Evolutionary conservation across 2,888 invertebrate species (phyloP).

Genomic region (Odontocolon sp.): DNA sequence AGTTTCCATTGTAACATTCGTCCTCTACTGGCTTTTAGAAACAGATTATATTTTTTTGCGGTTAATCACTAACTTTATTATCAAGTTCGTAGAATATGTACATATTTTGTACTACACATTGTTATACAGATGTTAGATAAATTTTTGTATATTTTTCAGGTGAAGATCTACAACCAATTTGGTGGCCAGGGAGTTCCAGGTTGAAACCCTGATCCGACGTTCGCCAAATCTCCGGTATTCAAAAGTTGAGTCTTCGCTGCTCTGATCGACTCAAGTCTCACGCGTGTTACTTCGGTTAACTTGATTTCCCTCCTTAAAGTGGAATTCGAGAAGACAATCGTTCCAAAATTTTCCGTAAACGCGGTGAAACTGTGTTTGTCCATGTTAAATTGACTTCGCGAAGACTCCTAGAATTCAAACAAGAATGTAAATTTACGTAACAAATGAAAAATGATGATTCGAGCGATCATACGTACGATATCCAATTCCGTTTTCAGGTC

Average conservation of each 20-base stretch:
- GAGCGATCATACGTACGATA: slow-evolving; percentile 3
- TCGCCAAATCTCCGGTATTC: not conserved
- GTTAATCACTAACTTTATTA: no score
- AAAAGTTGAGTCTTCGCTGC: not conserved
- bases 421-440: not conserved
- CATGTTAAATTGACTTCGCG: slow-evolving; percentile 23
- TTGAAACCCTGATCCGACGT: not conserved
- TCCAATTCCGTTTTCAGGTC: not conserved
- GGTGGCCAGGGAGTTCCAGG: not conserved
- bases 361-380: slow-evolving; percentile 20
- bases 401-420: not conserved
- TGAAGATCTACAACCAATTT: no score
- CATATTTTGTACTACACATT: no score
- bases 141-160: no score
- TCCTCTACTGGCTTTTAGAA: not conserved
- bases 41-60: not conserved
- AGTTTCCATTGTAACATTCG: no score
- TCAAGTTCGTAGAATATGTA: no score
- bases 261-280: slow-evolving; percentile 3
- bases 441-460: not conserved
- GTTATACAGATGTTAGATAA: no score
- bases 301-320: not conserved
- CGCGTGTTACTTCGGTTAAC: not conserved
- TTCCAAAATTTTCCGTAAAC: slow-evolving; percentile 13
- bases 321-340: not conserved